These are phyloP conservation scores for Spialia ferax DNA, from an alignment of 2,888 invertebrate genomes.

Conservation along the genomic window DNA sequence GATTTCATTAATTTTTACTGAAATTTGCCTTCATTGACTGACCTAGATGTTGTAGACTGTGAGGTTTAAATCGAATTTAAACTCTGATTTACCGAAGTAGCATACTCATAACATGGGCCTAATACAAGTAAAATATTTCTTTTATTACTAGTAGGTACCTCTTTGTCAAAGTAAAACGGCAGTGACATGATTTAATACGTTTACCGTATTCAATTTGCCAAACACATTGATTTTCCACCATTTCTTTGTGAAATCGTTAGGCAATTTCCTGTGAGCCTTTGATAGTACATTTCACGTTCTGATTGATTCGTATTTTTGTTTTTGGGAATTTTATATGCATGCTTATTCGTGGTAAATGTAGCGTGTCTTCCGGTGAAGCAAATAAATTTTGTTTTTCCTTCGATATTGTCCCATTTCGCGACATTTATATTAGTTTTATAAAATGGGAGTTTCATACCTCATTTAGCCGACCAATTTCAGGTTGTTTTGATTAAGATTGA, in stretches of 20 bases:
- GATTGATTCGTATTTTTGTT: constrained; percentile 15
- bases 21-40: too few relatives aligned
- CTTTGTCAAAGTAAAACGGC: neutral
- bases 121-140: too few relatives aligned
- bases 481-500: too few relatives aligned
- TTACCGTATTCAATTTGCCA: neutral
- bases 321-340: constrained; percentile 4
- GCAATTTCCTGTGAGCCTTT: constrained; percentile 1
- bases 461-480: neutral
- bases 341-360: constrained; percentile 20
- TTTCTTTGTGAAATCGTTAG: constrained; percentile 6
- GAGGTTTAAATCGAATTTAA: too few relatives aligned
- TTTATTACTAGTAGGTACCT: neutral
- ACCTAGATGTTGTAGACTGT: too few relatives aligned
- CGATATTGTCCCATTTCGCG: neutral
- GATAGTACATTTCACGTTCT: constrained; percentile 1
- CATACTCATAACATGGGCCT: too few relatives aligned
- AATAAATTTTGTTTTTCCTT: neutral
- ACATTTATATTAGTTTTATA: neutral
- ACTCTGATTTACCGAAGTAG: too few relatives aligned
- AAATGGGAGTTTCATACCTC: neutral
- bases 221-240: constrained; percentile 14
- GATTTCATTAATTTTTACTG: too few relatives aligned
- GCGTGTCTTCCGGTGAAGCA: neutral
- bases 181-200: constrained; percentile 1